These are phyloP conservation scores for Argyrosomus japonicus DNA, from an alignment of 2,113 vertebrate species.

Conservation along the genomic window DNA sequence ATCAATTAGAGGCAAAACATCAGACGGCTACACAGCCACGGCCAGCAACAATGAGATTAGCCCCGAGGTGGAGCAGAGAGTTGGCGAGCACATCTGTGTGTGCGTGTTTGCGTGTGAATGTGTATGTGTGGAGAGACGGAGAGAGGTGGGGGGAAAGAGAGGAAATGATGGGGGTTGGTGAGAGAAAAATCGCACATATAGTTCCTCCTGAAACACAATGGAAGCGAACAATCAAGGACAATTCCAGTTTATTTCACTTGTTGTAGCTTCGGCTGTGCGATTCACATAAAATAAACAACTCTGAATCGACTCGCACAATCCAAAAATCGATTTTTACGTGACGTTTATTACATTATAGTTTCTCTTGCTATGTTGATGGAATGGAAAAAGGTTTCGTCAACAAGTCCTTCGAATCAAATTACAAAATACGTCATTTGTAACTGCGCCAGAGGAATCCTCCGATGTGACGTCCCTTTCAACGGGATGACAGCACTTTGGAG, in stretches of 20 bases:
- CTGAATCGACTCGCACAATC: background rate
- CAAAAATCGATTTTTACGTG: background rate
- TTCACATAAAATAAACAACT: too few relatives aligned
- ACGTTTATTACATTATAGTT: background rate
- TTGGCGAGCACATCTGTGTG: constrained; percentile 41
- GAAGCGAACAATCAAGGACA: constrained; percentile 4
- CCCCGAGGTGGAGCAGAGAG: constrained; percentile 75
- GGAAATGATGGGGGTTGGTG: constrained; percentile 33
- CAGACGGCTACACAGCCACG: constrained; percentile 81
- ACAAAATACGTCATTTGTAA: too few relatives aligned
- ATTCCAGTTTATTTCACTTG: background rate
- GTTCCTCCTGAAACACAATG: constrained; percentile 33
- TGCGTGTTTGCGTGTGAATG: constrained; percentile 4
- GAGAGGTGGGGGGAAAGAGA: background rate
- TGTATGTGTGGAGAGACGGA: background rate
- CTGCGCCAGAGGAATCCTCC: too few relatives aligned
- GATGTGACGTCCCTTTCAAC: background rate
- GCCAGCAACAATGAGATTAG: constrained; percentile 85
- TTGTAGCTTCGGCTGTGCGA: background rate
- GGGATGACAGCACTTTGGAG: background rate
- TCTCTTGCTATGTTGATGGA: background rate
- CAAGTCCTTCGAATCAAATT: too few relatives aligned
- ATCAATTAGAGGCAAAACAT: constrained; percentile 88
- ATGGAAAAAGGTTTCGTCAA: background rate
- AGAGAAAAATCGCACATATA: constrained; percentile 17